These are phyloP conservation scores for Amazona finschi DNA, from an alignment of 2,797 vertebrate genomes.

Conservation along the genomic window DNA sequence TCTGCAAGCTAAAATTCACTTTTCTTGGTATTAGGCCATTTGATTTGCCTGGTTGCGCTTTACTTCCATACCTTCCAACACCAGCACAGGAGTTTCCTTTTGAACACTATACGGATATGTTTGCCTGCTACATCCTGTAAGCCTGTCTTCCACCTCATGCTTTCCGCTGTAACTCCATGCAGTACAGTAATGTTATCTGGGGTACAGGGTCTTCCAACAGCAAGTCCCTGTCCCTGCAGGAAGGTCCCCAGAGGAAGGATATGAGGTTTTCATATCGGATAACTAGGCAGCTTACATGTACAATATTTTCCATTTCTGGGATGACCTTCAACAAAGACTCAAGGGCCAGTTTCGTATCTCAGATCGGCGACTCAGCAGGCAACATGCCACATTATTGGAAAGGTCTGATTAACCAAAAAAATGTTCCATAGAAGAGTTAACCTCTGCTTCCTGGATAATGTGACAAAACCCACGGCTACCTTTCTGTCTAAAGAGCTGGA, in stretches of 20 bases:
- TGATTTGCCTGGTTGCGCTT: neutral
- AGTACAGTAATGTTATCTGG: accelerated
- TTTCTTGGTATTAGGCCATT: neutral
- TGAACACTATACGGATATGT: accelerated
- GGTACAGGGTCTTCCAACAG: too few species aligned
- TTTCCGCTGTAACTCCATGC: neutral
- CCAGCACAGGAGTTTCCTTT: neutral
- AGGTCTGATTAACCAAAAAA: neutral
- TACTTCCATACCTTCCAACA: neutral
- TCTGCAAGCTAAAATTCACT: neutral
- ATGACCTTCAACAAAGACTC: neutral
- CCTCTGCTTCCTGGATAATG: neutral
- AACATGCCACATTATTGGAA: neutral
- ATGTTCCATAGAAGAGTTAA: neutral
- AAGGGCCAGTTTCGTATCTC: neutral
- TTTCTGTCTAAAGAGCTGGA: neutral
- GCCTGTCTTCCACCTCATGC: neutral
- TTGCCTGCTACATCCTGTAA: neutral
- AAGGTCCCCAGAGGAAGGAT: neutral
- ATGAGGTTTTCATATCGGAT: neutral
- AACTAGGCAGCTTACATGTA: neutral
- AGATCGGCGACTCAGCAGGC: neutral
- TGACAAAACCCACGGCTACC: neutral
- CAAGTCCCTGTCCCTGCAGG: neutral
- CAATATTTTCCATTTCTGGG: neutral